Conservation (phyloP, 2,113 vertebrate species). For the Neomonachus schauinslandi region DNA sequence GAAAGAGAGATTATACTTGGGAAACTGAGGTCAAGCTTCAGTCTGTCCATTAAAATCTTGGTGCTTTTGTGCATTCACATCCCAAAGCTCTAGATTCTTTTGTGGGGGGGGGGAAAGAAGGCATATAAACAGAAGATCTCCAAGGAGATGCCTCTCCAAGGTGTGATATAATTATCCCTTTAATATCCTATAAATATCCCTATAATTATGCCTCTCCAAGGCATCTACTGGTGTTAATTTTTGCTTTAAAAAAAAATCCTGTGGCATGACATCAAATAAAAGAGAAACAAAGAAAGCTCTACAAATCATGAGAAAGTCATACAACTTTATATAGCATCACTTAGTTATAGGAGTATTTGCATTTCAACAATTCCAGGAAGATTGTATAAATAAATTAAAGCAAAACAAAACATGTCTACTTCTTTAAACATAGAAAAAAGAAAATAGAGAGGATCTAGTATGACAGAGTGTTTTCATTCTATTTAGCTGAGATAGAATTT, state of each 20-base stretch:
- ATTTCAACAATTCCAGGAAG: background rate
- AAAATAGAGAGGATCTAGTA: background rate
- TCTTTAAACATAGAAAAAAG: background rate
- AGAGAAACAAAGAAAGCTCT: background rate
- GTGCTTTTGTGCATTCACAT: background rate
- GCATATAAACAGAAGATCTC: background rate
- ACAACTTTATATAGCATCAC: background rate
- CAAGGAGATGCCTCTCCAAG: background rate
- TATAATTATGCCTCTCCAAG: background rate
- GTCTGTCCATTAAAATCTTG: background rate
- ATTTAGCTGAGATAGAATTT: conserved; percentile 28
- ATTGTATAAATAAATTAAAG: conserved; percentile 40
- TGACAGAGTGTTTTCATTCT: background rate
- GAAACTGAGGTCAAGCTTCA: background rate
- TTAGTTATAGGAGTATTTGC: background rate
- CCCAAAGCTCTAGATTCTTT: background rate
- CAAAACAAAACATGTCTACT: background rate
- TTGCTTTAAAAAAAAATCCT: background rate
- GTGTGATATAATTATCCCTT: too few species aligned
- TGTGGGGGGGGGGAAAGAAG: background rate
- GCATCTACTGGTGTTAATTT: background rate
- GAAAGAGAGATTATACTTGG: background rate
- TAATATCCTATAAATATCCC: too few species aligned
- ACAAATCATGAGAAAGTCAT: background rate
- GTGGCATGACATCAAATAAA: background rate